Conservation (phyloP, 1,140 invertebrate species). For the Drosophila auraria region DNA sequence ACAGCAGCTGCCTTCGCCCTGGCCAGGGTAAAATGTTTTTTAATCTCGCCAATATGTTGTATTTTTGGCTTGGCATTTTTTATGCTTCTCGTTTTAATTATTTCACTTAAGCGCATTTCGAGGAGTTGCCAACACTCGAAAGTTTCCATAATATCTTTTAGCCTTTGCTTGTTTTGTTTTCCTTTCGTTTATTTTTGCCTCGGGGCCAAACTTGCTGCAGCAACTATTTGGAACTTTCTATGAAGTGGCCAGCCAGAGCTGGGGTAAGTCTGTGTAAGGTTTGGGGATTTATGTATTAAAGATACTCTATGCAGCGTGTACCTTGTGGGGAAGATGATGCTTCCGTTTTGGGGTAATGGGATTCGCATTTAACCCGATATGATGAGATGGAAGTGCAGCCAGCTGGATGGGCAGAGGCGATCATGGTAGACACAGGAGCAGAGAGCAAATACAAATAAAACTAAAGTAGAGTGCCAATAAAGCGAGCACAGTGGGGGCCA, state of each 20-base stretch:
- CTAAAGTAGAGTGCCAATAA: slow-evolving; percentile 76
- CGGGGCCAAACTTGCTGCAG: slow-evolving; percentile 23
- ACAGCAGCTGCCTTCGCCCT: neutral
- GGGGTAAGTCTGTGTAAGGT: slow-evolving; percentile 14
- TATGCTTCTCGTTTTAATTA: slow-evolving; percentile 51
- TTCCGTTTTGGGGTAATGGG: slow-evolving; percentile 54
- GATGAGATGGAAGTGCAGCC: slow-evolving; percentile 59
- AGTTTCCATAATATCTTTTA: slow-evolving; percentile 47
- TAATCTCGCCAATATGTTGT: slow-evolving; percentile 7
- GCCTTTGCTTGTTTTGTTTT: slow-evolving; percentile 14
- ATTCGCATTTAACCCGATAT: slow-evolving; percentile 69
- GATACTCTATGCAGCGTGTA: neutral
- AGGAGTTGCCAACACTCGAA: slow-evolving; percentile 52
- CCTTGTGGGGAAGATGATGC: neutral
- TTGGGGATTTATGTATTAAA: slow-evolving; percentile 15
- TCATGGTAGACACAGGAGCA: slow-evolving; percentile 7
- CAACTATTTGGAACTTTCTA: slow-evolving; percentile 50
- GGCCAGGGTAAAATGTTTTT: neutral
- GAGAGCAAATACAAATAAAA: slow-evolving; percentile 55
- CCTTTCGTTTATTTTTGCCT: slow-evolving; percentile 36
- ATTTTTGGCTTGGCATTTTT: slow-evolving; percentile 17
- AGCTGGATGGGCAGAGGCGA: slow-evolving; percentile 31
- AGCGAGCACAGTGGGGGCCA: slow-evolving; percentile 34
- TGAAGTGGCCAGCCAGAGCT: slow-evolving; percentile 2
- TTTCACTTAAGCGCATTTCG: slow-evolving; percentile 49